Conservation (phyloP, 2,797 vertebrate genomes). For the Bucorvus abyssinicus region DNA sequence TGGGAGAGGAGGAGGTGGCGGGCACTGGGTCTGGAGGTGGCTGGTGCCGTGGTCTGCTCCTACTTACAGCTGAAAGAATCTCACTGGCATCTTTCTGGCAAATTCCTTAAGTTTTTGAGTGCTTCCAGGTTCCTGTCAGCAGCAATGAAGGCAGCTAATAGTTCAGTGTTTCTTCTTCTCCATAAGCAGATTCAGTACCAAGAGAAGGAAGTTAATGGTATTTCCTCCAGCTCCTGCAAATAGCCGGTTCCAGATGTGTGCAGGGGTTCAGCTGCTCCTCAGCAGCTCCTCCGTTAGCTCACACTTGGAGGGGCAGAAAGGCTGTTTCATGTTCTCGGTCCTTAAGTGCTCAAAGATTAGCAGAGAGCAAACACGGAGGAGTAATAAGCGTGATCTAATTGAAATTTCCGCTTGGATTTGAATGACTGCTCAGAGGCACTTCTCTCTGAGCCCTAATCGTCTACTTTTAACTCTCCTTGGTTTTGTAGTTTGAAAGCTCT, state of each 20-base stretch:
- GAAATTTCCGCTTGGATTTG: slow-evolving; percentile 1
- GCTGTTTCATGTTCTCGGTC: rapidly evolving
- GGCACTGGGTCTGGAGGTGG: rapidly evolving
- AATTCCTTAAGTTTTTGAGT: rapidly evolving
- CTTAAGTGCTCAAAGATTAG: neutral
- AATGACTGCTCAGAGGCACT: slow-evolving; percentile 9
- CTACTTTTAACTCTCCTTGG: neutral
- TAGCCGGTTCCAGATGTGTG: rapidly evolving
- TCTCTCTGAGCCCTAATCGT: neutral
- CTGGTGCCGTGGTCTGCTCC: neutral
- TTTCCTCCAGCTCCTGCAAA: neutral
- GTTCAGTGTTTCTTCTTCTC: neutral
- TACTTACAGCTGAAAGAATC: rapidly evolving
- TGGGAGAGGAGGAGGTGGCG: neutral
- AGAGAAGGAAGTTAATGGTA: neutral
- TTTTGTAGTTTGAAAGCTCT: neutral
- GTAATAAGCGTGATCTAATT: neutral
- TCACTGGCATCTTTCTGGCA: neutral
- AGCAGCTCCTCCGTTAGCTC: neutral
- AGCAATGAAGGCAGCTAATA: neutral
- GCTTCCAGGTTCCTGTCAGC: neutral
- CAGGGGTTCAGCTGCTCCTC: neutral
- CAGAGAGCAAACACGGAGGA: neutral
- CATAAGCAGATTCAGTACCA: neutral
- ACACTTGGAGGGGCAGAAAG: neutral